Percentiles rank a stretch among this genome's conserved stretches.
These are phyloP conservation scores for Thamnaconus septentrionalis DNA, from an alignment of 2,113 vertebrate genomes.

Conservation along the genomic window DNA sequence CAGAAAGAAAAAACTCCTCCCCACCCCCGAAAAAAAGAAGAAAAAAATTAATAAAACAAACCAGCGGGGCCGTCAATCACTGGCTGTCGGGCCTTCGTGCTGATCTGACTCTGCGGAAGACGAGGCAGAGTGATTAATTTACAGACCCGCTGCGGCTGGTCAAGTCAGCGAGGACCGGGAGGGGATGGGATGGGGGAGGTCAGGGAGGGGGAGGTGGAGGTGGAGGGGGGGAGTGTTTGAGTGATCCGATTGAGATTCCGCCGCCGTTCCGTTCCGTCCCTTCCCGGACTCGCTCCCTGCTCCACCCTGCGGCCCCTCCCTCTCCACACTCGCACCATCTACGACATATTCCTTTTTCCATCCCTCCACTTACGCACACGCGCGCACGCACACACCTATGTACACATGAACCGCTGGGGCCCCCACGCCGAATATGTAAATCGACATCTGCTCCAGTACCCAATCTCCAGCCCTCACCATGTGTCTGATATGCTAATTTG, in stretches of 20 bases:
- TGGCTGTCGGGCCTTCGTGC: constrained; percentile 25
- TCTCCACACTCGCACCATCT: constrained; percentile 50
- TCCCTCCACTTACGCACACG: constrained; percentile 27
- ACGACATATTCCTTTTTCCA: constrained; percentile 14
- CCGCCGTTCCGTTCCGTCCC: constrained; percentile 26
- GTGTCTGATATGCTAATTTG: constrained; percentile 79
- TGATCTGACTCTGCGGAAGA: constrained; percentile 27
- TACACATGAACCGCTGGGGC: constrained; percentile 58
- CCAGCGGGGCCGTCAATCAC: constrained; percentile 59
- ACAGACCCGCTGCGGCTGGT: constrained; percentile 8
- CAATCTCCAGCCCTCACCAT: constrained; percentile 74
- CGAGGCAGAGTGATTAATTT: constrained; percentile 24
- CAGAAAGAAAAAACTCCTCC: constrained; percentile 15
- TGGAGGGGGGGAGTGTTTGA: too few species aligned
- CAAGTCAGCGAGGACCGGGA: neutral
- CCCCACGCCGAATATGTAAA: constrained; percentile 77
- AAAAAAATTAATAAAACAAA: neutral
- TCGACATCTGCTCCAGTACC: constrained; percentile 79
- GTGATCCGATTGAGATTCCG: constrained; percentile 42
- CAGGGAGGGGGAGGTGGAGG: neutral
- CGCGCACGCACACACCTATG: constrained; percentile 36
- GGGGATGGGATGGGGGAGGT: too few species aligned
- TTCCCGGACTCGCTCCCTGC: constrained; percentile 41
- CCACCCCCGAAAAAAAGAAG: too few species aligned
- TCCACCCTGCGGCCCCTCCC: constrained; percentile 48